Percentiles rank a stretch among this genome's conserved stretches.
phyloP scores from a whole-genome alignment of 2,797 vertebrate species.

The Melopsittacus undulatus region DNA sequence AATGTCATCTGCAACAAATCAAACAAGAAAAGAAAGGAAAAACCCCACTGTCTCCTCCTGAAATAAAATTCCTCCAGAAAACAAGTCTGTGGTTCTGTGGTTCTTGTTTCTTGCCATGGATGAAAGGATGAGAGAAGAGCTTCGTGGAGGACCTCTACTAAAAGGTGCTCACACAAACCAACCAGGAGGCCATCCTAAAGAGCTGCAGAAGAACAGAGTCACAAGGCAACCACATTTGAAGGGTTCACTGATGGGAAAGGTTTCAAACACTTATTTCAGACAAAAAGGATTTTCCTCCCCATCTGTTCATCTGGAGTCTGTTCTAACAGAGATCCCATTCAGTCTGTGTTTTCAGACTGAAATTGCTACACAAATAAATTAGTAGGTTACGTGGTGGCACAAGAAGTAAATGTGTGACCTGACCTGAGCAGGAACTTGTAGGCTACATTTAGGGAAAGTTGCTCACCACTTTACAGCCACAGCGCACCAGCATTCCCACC shows the following conservation, averaged over 20 bases:
- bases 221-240: neutral
- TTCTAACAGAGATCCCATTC: neutral
- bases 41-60: neutral
- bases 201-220: neutral
- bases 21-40: neutral
- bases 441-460: neutral
- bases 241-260: neutral
- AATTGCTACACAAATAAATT: neutral
- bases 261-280: neutral
- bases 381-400: neutral
- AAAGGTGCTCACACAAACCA: neutral
- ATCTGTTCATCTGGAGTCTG: neutral
- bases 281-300: neutral
- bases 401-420: neutral
- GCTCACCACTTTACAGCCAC: neutral
- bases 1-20: neutral
- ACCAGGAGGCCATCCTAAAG: neutral
- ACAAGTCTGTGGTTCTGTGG: neutral
- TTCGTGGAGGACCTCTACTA: neutral
- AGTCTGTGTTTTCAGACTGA: neutral
- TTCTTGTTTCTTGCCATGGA: neutral
- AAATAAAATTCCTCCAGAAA: neutral
- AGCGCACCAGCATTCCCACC: rapidly evolving
- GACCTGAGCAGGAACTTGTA: neutral
- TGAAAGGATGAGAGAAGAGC: neutral